A percentile compares a stretch with the other conserved stretches of the same genome.
Evolutionary conservation across 1,140 invertebrate species (phyloP).

Genomic region (Chrysomallon squamiferum): DNA sequence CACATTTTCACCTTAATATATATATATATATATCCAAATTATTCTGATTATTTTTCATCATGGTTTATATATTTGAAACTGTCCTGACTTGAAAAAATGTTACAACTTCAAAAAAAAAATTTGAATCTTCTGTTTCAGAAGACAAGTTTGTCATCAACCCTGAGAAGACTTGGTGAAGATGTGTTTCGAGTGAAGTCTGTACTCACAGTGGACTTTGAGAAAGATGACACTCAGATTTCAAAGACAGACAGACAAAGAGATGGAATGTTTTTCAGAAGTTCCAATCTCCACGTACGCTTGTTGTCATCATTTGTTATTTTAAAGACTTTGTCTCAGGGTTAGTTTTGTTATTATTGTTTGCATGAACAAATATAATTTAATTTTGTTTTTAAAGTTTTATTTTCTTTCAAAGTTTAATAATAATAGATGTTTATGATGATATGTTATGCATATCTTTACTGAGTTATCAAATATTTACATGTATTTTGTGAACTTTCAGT

Average conservation of each 20-base stretch:
- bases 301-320: conserved; percentile 57
- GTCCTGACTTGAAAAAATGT: no score
- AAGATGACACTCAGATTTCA: conserved; percentile 14
- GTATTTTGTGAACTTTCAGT: no score
- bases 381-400: not conserved
- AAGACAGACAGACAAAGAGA: conserved; percentile 45
- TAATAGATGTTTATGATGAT: no score
- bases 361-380: not conserved
- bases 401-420: not conserved
- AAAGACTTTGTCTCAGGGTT: conserved; percentile 60
- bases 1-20: no score
- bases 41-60: no score
- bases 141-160: conserved; percentile 53
- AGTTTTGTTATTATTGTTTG: no score
- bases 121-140: conserved; percentile 52
- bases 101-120: no score
- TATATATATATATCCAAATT: no score
- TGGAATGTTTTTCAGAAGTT: conserved; percentile 51
- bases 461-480: no score
- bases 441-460: no score
- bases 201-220: conserved; percentile 23
- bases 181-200: conserved; percentile 46
- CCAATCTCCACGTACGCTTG: conserved; percentile 52
- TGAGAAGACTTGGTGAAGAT: conserved; percentile 60
- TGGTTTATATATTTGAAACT: no score